Conservation (phyloP, 2,113 vertebrate genomes). For the Salvelinus sp. region DNA sequence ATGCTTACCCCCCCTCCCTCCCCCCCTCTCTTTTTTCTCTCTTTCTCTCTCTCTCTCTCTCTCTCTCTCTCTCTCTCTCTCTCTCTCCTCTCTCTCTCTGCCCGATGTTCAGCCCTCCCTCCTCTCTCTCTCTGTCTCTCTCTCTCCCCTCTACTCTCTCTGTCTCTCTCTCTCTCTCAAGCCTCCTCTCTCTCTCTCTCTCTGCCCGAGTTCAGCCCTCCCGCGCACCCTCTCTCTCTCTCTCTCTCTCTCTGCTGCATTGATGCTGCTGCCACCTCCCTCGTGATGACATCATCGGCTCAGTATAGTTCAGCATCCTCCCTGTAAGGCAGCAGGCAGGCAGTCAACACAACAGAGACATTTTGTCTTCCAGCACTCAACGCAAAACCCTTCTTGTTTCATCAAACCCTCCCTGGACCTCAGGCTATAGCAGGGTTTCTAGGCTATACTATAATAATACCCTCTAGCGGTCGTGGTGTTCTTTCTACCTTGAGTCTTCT, state of each 20-base stretch:
- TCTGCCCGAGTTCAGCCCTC: slow-evolving; percentile 2
- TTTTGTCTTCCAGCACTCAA: slow-evolving; percentile 66
- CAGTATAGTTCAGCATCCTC: slow-evolving; percentile 75
- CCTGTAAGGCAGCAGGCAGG: slow-evolving; percentile 38
- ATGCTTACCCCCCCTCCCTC: too few relatives aligned
- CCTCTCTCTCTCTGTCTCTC: not conserved
- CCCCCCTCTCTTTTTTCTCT: too few relatives aligned
- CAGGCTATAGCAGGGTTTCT: slow-evolving; percentile 23
- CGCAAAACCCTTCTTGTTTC: not conserved
- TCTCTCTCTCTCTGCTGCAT: slow-evolving; percentile 58
- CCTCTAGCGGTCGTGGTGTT: slow-evolving; percentile 10
- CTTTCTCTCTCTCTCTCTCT: not conserved
- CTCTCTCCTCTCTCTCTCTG: slow-evolving; percentile 11
- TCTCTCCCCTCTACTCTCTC: not conserved
- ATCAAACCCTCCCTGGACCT: slow-evolving; percentile 7
- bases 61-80: slow-evolving; percentile 9
- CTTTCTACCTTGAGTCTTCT: slow-evolving; percentile 7
- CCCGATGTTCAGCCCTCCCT: not conserved
- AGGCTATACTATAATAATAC: not conserved
- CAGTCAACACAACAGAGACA: slow-evolving; percentile 63
- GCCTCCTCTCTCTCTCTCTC: slow-evolving; percentile 8
- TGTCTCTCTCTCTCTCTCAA: not conserved
- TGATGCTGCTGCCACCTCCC: slow-evolving; percentile 70
- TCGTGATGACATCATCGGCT: slow-evolving; percentile 75
- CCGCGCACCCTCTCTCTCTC: too few relatives aligned